Base-by-base conservation (phyloP, 2,888 invertebrate species). In the Eupeodes luniger region DNA sequence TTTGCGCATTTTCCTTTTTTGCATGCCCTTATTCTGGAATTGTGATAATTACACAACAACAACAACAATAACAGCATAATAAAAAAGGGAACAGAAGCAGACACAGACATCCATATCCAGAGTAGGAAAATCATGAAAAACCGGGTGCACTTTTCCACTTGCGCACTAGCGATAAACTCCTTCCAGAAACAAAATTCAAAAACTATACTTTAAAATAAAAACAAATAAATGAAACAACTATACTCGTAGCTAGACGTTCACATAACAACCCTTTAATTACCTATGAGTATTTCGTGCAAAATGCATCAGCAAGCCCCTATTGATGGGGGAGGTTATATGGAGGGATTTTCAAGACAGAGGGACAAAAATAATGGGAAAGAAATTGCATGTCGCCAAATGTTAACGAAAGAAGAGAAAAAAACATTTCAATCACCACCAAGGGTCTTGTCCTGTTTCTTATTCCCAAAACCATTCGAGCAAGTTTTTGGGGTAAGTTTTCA, bases 361-460 rank as follows among this genome's bases (percentile, higher is more conserved):
- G 16, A 19, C 40, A 34, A 59, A 27, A 27, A 78, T 53, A 83
- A 81, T 85, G 84, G 74, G 64, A 77, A 85, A 70, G 75, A 78
- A 78, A 81, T 81, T 27, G 84, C 81, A 88, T 81, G 88, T 81
- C 75, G 59, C 84, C 84, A 81, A 85, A 85, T 78, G 69, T 81
- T 67, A 47, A 74, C 74, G 27, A 76, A 70, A 69, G 69, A 74
- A 72, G 19, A 19, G 19, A 19, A 83, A 36, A 11, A 67, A 61
- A 27, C 57, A 57, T 14, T 49, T 4, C 66, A 44, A 19, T 64
- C 64, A 14, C 44, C 55, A 16, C 59, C 76, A 62, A 70, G 55
- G 44, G 61, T 69, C 10, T 44, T 72, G 49, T 74, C 44, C 47
- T 74, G 59, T 16, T 40, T 72, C 5, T 57, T 27, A 27, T 57